A percentile compares a stretch with the other conserved stretches of the same genome.
These are phyloP conservation scores for Ornithoptera priamus DNA, from an alignment of 2,888 invertebrate species.

Conservation along the genomic window DNA sequence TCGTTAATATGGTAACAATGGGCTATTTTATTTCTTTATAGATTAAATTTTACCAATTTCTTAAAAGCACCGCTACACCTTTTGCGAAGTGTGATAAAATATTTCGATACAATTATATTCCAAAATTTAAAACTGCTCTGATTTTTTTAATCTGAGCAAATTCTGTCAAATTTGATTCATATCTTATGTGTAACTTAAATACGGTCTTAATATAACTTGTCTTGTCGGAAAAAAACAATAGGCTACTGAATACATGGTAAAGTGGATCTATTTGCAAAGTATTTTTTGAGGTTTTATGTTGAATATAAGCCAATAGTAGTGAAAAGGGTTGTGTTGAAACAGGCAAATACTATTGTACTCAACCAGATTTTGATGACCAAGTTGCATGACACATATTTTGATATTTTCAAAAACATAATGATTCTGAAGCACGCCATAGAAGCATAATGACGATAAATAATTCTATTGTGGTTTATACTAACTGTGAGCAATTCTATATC, in stretches of 20 bases:
- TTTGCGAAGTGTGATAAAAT: not conserved
- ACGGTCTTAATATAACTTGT: not conserved
- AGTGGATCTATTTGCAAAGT: not conserved
- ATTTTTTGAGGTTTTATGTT: not conserved
- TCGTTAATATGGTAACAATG: not conserved
- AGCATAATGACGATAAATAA: not conserved
- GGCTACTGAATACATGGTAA: not conserved
- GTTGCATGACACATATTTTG: conserved; percentile 17
- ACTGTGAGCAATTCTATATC: not conserved
- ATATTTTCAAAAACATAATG: conserved; percentile 3
- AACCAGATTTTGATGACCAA: conserved; percentile 8
- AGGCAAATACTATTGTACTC: not conserved
- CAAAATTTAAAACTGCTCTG: not conserved
- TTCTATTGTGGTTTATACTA: not conserved
- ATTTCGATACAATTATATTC: not conserved
- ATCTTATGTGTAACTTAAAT: not conserved
- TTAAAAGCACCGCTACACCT: not conserved
- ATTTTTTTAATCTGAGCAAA: not conserved
- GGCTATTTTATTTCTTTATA: not conserved
- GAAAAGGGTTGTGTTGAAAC: not conserved
- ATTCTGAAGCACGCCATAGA: not conserved
- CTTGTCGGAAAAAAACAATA: no score
- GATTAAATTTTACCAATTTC: not conserved
- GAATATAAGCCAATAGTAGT: not conserved
- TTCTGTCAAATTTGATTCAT: not conserved